phyloP scores from a whole-genome alignment of 2,797 vertebrate genomes.

The Sebastes aleutianus region DNA sequence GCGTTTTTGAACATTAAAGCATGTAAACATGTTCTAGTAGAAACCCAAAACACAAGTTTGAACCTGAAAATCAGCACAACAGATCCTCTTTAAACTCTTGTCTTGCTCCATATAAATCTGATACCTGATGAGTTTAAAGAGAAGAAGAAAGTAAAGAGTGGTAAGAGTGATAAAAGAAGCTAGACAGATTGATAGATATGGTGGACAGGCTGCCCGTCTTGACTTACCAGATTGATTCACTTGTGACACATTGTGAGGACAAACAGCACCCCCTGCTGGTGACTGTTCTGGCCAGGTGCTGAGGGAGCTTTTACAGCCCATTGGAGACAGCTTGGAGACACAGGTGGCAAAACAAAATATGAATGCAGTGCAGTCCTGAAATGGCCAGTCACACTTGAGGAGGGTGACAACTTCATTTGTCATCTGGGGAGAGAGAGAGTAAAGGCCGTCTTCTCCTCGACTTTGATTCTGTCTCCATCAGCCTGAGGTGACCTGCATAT shows the following conservation, averaged over 20 bases:
- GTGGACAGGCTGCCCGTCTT: neutral
- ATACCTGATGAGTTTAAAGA: neutral
- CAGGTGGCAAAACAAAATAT: conserved; percentile 59
- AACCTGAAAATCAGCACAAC: too few species aligned
- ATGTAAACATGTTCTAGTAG: neutral
- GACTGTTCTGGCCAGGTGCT: conserved; percentile 28
- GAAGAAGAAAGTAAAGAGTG: neutral
- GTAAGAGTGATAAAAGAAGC: neutral
- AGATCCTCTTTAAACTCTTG: neutral
- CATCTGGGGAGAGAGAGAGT: conserved; percentile 33
- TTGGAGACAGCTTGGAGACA: conserved; percentile 33
- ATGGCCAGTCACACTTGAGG: conserved; percentile 42
- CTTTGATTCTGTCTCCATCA: conserved; percentile 37
- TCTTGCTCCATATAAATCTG: neutral
- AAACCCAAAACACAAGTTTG: neutral
- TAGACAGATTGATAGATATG: neutral
- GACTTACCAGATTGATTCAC: neutral
- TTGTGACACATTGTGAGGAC: conserved; percentile 45
- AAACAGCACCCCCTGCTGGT: conserved; percentile 65
- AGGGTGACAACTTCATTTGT: conserved; percentile 56
- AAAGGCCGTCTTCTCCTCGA: conserved; percentile 7
- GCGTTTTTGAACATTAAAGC: neutral
- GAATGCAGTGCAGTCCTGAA: neutral
- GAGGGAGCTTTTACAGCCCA: neutral
- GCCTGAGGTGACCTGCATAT: neutral